These are phyloP conservation scores for Drosophila chauvacae DNA, from an alignment of 1,140 invertebrate genomes.

Conservation along the genomic window DNA sequence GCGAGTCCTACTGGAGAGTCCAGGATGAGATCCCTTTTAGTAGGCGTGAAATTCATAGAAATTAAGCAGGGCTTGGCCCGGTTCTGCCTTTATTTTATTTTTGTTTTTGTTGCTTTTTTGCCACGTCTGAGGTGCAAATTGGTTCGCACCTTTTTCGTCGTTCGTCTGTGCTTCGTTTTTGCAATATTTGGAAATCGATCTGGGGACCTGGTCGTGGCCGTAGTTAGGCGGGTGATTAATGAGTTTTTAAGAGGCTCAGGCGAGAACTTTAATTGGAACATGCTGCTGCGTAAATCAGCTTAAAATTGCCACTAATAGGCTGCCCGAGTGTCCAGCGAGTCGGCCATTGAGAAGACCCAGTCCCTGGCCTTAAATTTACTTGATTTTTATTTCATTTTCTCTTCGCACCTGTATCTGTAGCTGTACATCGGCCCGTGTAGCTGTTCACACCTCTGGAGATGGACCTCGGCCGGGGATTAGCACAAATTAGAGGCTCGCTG, in stretches of 20 bases:
- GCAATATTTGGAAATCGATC: conserved; percentile 82
- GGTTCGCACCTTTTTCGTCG: conserved; percentile 73
- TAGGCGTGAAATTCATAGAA: conserved; percentile 82
- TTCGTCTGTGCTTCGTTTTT: conserved; percentile 16
- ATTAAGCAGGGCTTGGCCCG: conserved; percentile 50
- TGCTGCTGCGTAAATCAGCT: conserved; percentile 83
- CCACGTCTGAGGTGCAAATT: conserved; percentile 81
- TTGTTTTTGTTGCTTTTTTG: conserved; percentile 31
- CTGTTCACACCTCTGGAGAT: conserved; percentile 58
- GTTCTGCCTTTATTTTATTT: neutral
- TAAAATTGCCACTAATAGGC: conserved; percentile 84
- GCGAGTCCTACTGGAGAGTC: conserved; percentile 15
- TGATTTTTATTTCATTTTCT: neutral
- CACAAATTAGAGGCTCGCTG: conserved; percentile 36
- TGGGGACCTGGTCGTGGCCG: conserved; percentile 49
- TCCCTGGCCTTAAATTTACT: neutral
- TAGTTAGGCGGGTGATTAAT: conserved; percentile 84
- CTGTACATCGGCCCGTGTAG: conserved; percentile 20
- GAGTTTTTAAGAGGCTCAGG: conserved; percentile 84
- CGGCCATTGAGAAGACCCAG: conserved; percentile 27
- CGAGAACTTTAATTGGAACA: conserved; percentile 81
- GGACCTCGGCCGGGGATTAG: conserved; percentile 31
- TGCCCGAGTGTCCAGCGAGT: conserved; percentile 15
- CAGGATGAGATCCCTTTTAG: conserved; percentile 38
- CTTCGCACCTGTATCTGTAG: conserved; percentile 7